Conservation (phyloP, 2,113 vertebrate species). For the Bungarus multicinctus region DNA sequence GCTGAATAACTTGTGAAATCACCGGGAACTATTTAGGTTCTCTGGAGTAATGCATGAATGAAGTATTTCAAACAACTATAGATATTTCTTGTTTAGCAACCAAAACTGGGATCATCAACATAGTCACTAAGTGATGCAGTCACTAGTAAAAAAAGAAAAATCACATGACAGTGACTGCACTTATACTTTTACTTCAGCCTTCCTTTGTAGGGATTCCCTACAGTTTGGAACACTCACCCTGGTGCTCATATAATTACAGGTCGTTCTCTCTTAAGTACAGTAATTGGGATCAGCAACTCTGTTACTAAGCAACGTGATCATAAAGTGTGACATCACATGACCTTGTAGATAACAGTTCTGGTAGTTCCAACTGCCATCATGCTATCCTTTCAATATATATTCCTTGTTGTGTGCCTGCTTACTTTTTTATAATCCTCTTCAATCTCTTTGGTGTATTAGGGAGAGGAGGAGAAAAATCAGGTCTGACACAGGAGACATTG, state of each 20-base stretch:
- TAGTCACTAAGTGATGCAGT: background rate
- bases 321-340: background rate
- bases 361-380: background rate
- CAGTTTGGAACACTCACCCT: background rate
- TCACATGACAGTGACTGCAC: background rate
- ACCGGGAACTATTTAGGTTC: background rate
- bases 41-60: background rate
- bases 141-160: background rate
- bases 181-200: background rate
- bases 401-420: background rate
- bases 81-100: background rate
- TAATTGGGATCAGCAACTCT: background rate
- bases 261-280: background rate
- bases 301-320: background rate
- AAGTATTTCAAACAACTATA: background rate
- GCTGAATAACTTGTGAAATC: background rate
- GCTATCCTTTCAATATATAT: background rate
- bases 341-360: background rate
- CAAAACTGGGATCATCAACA: background rate
- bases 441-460: background rate
- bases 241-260: background rate
- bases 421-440: background rate
- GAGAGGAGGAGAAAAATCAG: background rate
- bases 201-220: background rate
- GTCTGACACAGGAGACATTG: background rate